phyloP scores from a whole-genome alignment of 2,888 invertebrate species.

The Meganola albula region DNA sequence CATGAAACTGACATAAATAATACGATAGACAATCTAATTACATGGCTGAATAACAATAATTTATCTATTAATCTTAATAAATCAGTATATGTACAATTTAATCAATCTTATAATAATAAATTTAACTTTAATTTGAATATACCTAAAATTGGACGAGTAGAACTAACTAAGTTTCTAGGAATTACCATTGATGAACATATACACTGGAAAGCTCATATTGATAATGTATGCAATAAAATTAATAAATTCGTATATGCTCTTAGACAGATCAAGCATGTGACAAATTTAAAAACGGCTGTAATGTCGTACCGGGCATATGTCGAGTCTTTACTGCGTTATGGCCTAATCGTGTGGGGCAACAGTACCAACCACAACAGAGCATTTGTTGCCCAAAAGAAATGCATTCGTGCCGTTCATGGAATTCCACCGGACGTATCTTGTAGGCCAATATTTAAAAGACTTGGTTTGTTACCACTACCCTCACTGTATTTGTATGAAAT shows the following conservation, averaged over 20 bases:
- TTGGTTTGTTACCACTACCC: background rate
- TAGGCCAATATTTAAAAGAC: background rate
- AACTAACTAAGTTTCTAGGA: background rate
- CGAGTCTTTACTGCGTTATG: background rate
- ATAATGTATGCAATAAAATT: background rate
- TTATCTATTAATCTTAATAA: background rate
- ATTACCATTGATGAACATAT: background rate
- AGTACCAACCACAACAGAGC: background rate
- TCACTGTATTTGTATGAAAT: background rate
- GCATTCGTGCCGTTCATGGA: background rate
- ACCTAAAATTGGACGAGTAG: background rate
- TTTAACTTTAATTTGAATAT: background rate
- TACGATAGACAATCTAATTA: background rate
- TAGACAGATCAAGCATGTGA: background rate
- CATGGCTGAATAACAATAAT: background rate
- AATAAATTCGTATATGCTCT: conserved; percentile 1
- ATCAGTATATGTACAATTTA: background rate
- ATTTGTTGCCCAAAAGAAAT: background rate
- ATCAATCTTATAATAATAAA: background rate
- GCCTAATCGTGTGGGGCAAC: conserved; percentile 1
- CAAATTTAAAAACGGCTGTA: background rate
- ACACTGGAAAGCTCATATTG: background rate
- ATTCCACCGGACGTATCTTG: background rate
- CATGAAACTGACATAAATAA: background rate
- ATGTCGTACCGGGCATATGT: conserved; percentile 1